These are phyloP conservation scores for Psittacus erithacus DNA, from an alignment of 2,113 vertebrate genomes.

Conservation along the genomic window DNA sequence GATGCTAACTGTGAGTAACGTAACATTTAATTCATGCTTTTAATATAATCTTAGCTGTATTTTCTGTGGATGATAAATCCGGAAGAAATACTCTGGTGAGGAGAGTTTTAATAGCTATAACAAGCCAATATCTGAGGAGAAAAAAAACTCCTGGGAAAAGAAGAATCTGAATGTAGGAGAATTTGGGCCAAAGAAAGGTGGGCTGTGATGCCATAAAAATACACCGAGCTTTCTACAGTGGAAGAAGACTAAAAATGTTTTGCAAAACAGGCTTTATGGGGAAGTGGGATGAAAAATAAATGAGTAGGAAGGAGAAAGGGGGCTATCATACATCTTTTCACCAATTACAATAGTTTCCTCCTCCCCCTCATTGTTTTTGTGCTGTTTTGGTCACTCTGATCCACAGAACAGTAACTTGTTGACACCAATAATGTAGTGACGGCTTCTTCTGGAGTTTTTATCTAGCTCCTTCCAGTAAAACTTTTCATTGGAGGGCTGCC, in stretches of 20 bases:
- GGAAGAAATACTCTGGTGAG: neutral
- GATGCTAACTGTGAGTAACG: neutral
- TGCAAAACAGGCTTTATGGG: neutral
- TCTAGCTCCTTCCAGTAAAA: neutral
- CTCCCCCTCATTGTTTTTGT: neutral
- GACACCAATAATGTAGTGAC: neutral
- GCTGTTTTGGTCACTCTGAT: neutral
- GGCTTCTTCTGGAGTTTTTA: neutral
- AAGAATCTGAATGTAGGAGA: neutral
- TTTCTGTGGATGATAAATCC: slow-evolving; percentile 24
- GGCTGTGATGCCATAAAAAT: neutral
- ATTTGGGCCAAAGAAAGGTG: neutral
- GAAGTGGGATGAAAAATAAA: neutral
- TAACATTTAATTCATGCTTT: neutral
- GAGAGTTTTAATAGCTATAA: neutral
- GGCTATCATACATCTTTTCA: neutral
- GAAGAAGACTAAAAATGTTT: neutral
- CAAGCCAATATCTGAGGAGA: neutral
- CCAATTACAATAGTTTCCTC: neutral
- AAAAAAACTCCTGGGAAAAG: neutral
- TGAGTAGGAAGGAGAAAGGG: neutral
- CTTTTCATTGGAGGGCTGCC: neutral
- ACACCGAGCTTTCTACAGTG: neutral
- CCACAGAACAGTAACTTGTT: neutral
- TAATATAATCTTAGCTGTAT: neutral